Percentiles rank a stretch among this genome's conserved stretches.
phyloP scores from a whole-genome alignment of 2,888 invertebrate species.

The Drosophila kambysellisi region DNA sequence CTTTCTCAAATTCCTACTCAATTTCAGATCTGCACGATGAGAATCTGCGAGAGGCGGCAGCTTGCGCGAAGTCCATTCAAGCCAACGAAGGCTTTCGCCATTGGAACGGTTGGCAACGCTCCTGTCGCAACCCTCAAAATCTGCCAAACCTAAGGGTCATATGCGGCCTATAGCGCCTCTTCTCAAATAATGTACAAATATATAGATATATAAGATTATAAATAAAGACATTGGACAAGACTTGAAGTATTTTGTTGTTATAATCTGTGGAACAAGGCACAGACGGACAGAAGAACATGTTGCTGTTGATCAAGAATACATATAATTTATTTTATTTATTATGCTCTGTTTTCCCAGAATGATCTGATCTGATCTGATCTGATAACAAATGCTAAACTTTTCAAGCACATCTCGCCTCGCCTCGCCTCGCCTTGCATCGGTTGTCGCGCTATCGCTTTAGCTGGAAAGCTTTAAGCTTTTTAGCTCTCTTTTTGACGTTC shows the following conservation, averaged over 20 bases:
- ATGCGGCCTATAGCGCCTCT: conserved; percentile 55
- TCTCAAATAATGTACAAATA: not conserved
- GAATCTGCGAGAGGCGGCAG: conserved; percentile 88
- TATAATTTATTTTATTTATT: no score
- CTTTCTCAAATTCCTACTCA: not conserved
- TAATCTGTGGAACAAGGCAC: not conserved
- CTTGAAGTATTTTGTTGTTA: not conserved
- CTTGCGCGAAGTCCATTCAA: conserved; percentile 88
- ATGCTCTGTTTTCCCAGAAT: not conserved
- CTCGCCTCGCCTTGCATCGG: accelerated
- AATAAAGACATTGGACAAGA: not conserved
- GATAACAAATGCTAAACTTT: conserved; percentile 1
- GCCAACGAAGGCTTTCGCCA: conserved; percentile 87
- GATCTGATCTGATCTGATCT: not conserved
- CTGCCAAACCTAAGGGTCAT: conserved; percentile 76
- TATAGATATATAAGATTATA: not conserved
- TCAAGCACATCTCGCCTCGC: not conserved
- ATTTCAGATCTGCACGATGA: conserved; percentile 88
- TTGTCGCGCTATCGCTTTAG: not conserved
- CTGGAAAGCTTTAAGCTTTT: not conserved
- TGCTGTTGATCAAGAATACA: not conserved
- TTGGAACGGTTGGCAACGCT: conserved; percentile 82
- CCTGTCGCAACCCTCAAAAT: conserved; percentile 71
- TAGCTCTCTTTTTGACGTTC: not conserved
- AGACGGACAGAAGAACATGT: not conserved